Base-by-base conservation (phyloP, 2,888 invertebrate genomes). In the Lumbricus terrestris region DNA sequence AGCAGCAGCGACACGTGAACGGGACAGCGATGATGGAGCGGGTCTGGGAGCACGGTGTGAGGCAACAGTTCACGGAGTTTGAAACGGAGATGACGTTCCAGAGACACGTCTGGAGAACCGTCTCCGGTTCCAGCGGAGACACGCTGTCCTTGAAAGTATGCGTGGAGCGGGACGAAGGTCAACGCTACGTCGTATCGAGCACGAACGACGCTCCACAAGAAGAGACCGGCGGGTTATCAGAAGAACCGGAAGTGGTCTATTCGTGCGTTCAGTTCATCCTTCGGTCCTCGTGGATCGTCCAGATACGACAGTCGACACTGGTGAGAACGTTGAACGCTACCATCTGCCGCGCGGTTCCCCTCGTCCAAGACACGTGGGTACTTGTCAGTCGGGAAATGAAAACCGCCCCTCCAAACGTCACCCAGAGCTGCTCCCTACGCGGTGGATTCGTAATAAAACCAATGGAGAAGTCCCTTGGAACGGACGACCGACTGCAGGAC, bases 251-350 rank as follows among this genome's bases (percentile, higher is more conserved):
- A 83, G 33, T 23, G 35, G 85, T 85, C 16, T 92, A 89, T 88
- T 90, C 92, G 3, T 92, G 92, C 90, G 88, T 91, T 15, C 90
- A 91, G 90, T 90, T 92, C 88, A n/a, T 92, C 11, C 90, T 89
- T 42, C 89, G 92, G 23, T 88, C 90, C 33, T 40, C 82, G 15
- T 88, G 89, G 29, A 90, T 92, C 35, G 83, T 92, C 37, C 92
- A 92, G 90, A 33, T 92, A 18, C 69, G 89, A 34, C 82, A 34
- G 37, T 88, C 92, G 2, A 83, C n/a, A 47, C 40, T 90, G 8
- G 42, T 37, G 82, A 54, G 85, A 20, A 35, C 42, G 18, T 54
- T 88, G 88, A 82, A 89, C 35, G 88, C 89, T 33, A 35, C 33
- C 11, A 35, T 91, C 82, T 92, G 91, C 88, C 40, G 90, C n/a